phyloP scores from a whole-genome alignment of 2,888 invertebrate species.

The Proisotoma minuta region DNA sequence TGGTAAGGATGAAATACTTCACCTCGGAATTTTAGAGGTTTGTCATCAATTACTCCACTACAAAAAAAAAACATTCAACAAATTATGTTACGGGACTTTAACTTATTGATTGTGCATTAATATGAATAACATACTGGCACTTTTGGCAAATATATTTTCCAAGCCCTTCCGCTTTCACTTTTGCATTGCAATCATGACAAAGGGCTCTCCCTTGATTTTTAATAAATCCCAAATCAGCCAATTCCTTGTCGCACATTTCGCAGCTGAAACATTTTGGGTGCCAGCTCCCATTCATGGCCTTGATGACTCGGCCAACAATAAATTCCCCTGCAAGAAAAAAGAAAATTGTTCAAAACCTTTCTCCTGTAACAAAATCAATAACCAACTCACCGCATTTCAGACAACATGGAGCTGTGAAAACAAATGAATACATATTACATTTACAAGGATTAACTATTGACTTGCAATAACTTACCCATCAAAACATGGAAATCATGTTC shows the following conservation, averaged over 20 bases:
- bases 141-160: conserved; percentile 97
- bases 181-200: conserved; percentile 95
- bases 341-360: too few relatives aligned
- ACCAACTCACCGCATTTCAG: too few relatives aligned
- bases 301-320: conserved; percentile 97
- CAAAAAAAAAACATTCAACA: conserved; percentile 47
- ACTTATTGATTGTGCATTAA: too few relatives aligned
- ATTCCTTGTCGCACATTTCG: conserved; percentile 81
- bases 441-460: not conserved
- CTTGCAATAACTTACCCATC: conserved; percentile 59
- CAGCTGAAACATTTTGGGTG: conserved; percentile 97
- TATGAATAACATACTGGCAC: conserved; percentile 75
- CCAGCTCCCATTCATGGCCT: conserved; percentile 99
- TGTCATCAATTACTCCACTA: conserved; percentile 85
- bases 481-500: conserved; percentile 98
- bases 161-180: conserved; percentile 87
- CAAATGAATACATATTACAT: not conserved
- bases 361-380: too few relatives aligned
- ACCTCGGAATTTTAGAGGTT: conserved; percentile 83
- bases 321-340: conserved; percentile 67
- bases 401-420: too few relatives aligned
- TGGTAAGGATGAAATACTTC: conserved; percentile 99
- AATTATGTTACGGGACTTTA: too few relatives aligned
- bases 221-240: conserved; percentile 96
- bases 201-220: conserved; percentile 77